phyloP scores from a whole-genome alignment of 2,113 vertebrate species.

The Lycaon pictus region DNA sequence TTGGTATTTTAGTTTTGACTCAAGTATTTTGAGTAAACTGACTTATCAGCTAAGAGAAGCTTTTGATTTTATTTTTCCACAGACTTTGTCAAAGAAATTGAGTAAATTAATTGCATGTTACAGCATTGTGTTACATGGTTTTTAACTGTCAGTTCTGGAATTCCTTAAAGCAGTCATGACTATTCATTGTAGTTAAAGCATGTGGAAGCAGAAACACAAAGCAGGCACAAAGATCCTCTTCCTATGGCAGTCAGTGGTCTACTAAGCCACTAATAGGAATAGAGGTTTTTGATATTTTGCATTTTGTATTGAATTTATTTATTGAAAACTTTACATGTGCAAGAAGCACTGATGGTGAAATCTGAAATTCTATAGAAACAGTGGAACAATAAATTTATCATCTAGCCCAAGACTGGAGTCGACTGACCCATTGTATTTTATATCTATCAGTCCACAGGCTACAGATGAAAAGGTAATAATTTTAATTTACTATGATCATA shows the following conservation, averaged over 20 bases:
- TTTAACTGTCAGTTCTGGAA: neutral
- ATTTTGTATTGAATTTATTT: neutral
- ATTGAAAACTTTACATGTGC: neutral
- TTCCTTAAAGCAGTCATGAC: neutral
- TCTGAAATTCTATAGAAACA: neutral
- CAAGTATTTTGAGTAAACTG: neutral
- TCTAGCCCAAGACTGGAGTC: neutral
- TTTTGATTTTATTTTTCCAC: conserved; percentile 41
- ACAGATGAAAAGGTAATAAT: neutral
- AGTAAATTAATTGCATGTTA: neutral
- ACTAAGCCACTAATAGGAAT: neutral
- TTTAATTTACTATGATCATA: neutral
- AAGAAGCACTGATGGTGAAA: neutral
- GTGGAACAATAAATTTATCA: neutral
- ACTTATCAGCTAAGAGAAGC: neutral
- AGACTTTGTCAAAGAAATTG: neutral
- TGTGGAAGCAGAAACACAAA: neutral
- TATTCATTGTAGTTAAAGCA: neutral
- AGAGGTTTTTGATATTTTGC: neutral
- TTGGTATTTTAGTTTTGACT: neutral
- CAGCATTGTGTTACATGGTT: neutral
- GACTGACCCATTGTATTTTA: neutral
- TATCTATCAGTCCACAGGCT: neutral
- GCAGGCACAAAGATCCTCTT: neutral
- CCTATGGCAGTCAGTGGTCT: neutral